Evolutionary conservation across 1,140 invertebrate genomes (phyloP).

Genomic region (Tachypleus tridentatus): DNA sequence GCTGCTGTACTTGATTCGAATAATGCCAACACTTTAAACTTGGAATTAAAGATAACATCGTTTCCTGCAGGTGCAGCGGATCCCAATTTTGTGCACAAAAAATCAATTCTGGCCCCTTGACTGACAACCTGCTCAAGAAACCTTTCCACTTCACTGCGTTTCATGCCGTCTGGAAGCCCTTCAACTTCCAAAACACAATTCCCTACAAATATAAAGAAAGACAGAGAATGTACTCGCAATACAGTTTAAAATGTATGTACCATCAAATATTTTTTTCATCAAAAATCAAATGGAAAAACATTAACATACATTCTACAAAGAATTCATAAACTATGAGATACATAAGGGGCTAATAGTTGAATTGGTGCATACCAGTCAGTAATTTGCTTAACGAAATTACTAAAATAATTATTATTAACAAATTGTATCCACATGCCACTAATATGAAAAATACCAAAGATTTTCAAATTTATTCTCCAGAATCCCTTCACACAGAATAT

Average conservation of each 20-base stretch:
- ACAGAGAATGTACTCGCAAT: too few species aligned
- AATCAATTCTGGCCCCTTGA: conserved; percentile 19
- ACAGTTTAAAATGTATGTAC: too few species aligned
- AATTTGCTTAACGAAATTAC: too few species aligned
- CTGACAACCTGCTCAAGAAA: conserved; percentile 20
- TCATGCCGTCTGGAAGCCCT: conserved; percentile 21
- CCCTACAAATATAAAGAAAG: too few species aligned
- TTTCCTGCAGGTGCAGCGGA: too few species aligned
- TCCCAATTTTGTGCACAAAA: conserved; percentile 11
- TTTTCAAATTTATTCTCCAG: too few species aligned
- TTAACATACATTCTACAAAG: not conserved
- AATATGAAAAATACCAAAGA: too few species aligned
- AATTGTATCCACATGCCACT: too few species aligned
- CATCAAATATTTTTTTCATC: not conserved
- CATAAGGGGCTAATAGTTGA: not conserved
- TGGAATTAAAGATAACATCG: not conserved
- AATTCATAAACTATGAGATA: not conserved
- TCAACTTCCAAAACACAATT: conserved; percentile 22
- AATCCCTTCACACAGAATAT: too few species aligned
- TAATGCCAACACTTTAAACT: conserved; percentile 19
- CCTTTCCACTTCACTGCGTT: conserved; percentile 16
- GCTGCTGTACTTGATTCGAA: conserved; percentile 23
- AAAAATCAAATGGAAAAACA: conserved; percentile 6
- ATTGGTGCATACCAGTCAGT: not conserved
- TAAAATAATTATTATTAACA: too few species aligned